Base-by-base conservation (phyloP, 2,113 vertebrate genomes). In the Lipotes vexillifer region DNA sequence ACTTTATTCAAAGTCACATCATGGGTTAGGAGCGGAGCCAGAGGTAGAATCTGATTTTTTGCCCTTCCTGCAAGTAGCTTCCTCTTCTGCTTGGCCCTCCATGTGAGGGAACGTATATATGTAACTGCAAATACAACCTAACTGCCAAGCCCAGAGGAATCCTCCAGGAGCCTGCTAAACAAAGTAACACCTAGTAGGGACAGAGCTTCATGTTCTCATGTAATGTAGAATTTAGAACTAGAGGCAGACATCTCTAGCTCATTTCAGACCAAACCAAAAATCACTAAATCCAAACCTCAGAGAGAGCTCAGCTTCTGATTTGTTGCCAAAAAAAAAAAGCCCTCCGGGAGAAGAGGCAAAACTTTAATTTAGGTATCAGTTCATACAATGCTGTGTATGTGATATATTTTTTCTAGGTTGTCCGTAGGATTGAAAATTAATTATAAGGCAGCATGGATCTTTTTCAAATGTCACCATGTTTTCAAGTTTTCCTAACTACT, bases 281-380 rank as follows among this genome's bases (percentile, higher is more conserved):
- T 44, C 75, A 55, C 88, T 55, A 49, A 49, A 93, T 68, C 55
- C 36, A 92, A 41, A 44, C 38, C 38, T 89, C 29, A 65, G 33
- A 46, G 82, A 71, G 2, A 89, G 33, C 17, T 66, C n/a, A 44
- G 33, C 27, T 95, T 88, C 44, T 93, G 66, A 96, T 85, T 72
- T 77, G 9, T 63, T 96, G 57, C 31, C 14, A 1, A 33, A 61
- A 80, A 33, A 61, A 80, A 63, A 63, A 86, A 21, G 8, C 9
- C 49, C 18, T 55, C 15, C 18, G 74, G 66, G 49, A 59, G 27
- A 92, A 94, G 55, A 91, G 46, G 21, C 25, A 92, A 95, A 81
- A 33, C 13, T 61, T 68, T 88, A 71, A 83, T 96, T 74, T 57
- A 97, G 57, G 93, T 96, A 87, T 74, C 21, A 90, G 57, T 61